Conservation (phyloP, 2,888 invertebrate species). For the Caenorhabditis sp. region DNA sequence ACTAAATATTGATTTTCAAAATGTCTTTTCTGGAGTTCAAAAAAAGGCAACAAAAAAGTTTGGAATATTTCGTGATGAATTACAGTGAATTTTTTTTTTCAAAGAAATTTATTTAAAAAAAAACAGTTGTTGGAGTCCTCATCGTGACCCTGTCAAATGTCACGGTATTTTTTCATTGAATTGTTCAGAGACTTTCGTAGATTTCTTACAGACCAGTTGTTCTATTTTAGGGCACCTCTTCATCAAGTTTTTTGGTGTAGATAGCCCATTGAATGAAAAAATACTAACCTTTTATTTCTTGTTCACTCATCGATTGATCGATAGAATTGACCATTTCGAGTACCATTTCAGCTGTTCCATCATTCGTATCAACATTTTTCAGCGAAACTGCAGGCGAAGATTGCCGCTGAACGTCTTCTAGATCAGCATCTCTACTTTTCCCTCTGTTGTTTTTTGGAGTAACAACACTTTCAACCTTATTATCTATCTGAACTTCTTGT, state of each 20-base stretch:
- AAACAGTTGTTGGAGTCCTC: too few relatives aligned
- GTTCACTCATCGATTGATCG: background rate
- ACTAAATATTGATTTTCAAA: too few relatives aligned
- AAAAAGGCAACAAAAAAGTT: too few relatives aligned
- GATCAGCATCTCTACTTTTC: background rate
- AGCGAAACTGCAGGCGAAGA: background rate
- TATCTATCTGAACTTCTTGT: background rate
- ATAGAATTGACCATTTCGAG: background rate
- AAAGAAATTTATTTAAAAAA: background rate
- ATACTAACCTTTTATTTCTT: background rate
- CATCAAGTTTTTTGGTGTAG: too few relatives aligned
- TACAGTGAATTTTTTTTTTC: slow-evolving; percentile 3
- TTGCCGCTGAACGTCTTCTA: too few relatives aligned
- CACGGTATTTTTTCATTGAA: too few relatives aligned
- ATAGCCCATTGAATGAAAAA: too few relatives aligned
- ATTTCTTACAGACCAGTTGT: too few relatives aligned
- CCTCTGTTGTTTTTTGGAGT: background rate
- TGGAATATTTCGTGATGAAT: background rate
- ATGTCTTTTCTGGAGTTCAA: too few relatives aligned
- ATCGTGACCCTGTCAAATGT: too few relatives aligned
- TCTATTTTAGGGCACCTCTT: too few relatives aligned
- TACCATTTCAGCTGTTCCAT: background rate
- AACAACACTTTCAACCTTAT: background rate
- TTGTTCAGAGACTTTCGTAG: too few relatives aligned
- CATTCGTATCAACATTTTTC: background rate